Percentiles rank a stretch among this genome's conserved stretches.
Evolutionary conservation across 2,113 vertebrate genomes (phyloP).

Genomic region (Speoplatyrhinus poulsoni): DNA sequence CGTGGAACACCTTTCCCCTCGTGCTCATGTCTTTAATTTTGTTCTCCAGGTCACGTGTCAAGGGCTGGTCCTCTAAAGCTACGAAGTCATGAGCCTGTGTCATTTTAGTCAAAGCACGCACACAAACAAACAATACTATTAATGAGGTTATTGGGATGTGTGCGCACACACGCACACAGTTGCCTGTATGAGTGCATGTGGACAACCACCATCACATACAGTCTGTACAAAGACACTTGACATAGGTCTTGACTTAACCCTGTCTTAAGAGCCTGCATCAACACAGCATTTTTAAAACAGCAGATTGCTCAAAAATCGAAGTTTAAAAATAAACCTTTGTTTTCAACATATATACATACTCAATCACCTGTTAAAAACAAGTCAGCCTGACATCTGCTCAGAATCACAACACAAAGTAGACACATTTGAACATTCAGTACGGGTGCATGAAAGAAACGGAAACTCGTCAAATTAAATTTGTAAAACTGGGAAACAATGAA

Average conservation of each 20-base stretch:
- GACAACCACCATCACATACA: not conserved
- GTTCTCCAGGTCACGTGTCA: slow-evolving; percentile 20
- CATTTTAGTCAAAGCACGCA: not conserved
- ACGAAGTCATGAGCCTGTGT: not conserved
- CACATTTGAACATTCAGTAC: slow-evolving; percentile 16
- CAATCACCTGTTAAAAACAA: slow-evolving; percentile 32
- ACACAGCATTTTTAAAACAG: slow-evolving; percentile 56
- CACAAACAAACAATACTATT: not conserved
- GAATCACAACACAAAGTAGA: slow-evolving; percentile 36
- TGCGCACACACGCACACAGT: slow-evolving; percentile 1
- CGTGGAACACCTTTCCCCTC: slow-evolving; percentile 47
- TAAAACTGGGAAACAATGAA: not conserved
- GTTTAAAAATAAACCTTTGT: slow-evolving; percentile 65
- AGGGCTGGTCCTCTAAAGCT: slow-evolving; percentile 38
- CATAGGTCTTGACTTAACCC: slow-evolving; percentile 4
- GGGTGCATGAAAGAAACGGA: slow-evolving; percentile 22
- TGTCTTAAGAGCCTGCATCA: slow-evolving; percentile 17
- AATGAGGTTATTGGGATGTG: not conserved
- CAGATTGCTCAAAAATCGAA: slow-evolving; percentile 58
- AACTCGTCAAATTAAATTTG: not conserved
- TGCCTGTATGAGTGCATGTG: not conserved
- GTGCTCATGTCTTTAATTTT: slow-evolving; percentile 16
- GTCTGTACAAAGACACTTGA: not conserved
- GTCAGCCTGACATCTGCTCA: slow-evolving; percentile 30
- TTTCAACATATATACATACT: slow-evolving; percentile 70